Evolutionary conservation across 2,113 vertebrate genomes (phyloP), one percentile per base, ranked within the genome.

Genomic region (Anoura caudifer): DNA sequence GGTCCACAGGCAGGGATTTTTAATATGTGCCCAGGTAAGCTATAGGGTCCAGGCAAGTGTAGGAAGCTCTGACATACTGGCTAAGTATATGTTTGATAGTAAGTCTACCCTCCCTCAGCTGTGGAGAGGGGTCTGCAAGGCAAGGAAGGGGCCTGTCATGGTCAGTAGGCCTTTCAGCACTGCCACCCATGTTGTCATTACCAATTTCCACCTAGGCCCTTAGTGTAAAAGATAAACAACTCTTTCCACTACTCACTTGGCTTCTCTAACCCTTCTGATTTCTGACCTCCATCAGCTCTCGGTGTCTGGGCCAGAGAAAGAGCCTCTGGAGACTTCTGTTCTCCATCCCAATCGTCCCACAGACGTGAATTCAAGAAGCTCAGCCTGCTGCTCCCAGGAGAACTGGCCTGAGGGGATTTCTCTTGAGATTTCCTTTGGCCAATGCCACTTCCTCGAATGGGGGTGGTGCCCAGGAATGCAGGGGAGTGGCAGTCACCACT

Each of bases 291-390:
- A 47, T 91, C 87, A 24, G 96, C 36, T 36, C 96, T 76, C 2
- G 97, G 96, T 73, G 98, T 98, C 97, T 98, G 98, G 73, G 98
- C 97, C 9, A 98, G 97, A 97, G 99, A 98, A 96, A 98, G 98
- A 4, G 88, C 6, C 86, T 97, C 98, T 33, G 98, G 95, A 13
- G 97, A 69, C 31, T 96, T 98, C 11, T 98, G 98, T 0, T 99
- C 99, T 79, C 95, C 98, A 56, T 99, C 99, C 98, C 98, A 98
- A 43, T 98, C 98, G 17, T 99, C 99, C 99, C 99, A 99, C 56
- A 99, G 54, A 83, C 98, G 98, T 5, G 99, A 98, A 90, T 99
- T 98, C 95, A 99, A 97, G 47, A 98, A 98, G 95, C 98, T 98
- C 1, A 87, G 95, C 79, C 92, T 96, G n/a, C 88, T 85, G 83